Percentiles rank a stretch among this genome's conserved stretches.
Evolutionary conservation across 35 echinoderm and acorn worm species (phyloP).

Genomic region (Ophioderma brevispina): DNA sequence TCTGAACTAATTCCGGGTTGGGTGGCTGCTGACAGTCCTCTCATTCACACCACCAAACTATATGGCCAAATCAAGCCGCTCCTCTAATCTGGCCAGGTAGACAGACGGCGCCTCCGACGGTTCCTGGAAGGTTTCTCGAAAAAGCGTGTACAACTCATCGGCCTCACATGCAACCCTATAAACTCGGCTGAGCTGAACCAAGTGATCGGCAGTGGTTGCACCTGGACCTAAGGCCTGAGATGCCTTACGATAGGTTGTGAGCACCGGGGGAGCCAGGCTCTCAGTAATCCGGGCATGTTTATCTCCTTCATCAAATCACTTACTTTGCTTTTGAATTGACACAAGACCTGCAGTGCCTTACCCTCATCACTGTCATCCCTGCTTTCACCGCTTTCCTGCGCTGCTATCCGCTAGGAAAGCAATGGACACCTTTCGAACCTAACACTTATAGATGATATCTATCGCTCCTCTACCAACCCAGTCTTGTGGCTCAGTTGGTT

Average conservation of each 20-base stretch:
- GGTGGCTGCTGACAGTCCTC: too few relatives aligned
- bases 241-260: neutral
- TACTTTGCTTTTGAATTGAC: too few relatives aligned
- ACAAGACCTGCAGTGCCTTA: too few relatives aligned
- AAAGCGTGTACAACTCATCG: neutral
- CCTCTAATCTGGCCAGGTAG: neutral
- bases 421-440: too few relatives aligned
- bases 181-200: neutral
- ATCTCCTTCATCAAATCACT: neutral
- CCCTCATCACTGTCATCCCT: too few relatives aligned
- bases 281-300: neutral
- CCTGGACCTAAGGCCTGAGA: neutral
- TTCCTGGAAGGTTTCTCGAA: neutral
- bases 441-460: too few relatives aligned
- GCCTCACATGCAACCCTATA: neutral
- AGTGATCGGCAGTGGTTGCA: neutral
- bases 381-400: too few relatives aligned
- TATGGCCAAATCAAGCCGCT: neutral
- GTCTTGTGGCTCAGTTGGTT: too few relatives aligned
- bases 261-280: neutral
- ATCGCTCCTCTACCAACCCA: too few relatives aligned
- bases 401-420: too few relatives aligned
- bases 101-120: neutral
- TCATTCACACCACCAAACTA: neutral
- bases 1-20: too few relatives aligned